Evolutionary conservation across 2,113 vertebrate species (phyloP).

Genomic region (Fregata magnificens): DNA sequence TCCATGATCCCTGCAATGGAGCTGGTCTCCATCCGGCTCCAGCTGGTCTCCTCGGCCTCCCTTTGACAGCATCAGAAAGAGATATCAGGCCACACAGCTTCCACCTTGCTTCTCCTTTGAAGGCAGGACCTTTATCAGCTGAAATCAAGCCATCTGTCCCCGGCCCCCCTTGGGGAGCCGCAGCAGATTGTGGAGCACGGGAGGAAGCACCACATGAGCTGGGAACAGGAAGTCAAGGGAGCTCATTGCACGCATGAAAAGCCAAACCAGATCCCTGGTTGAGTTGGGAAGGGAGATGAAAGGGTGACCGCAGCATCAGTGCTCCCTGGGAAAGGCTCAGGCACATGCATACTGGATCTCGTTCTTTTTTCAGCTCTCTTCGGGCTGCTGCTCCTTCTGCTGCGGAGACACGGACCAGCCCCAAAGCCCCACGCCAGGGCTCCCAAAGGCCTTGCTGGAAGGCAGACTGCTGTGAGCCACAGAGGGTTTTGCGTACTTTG

Average conservation of each 20-base stretch:
- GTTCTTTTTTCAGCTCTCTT: background rate
- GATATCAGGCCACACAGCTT: background rate
- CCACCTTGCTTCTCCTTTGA: background rate
- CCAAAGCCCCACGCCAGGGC: fast-evolving
- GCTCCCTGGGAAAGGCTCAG: background rate
- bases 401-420: fast-evolving
- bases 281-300: background rate
- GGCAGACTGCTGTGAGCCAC: background rate
- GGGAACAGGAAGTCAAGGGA: background rate
- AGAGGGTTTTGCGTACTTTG: background rate
- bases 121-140: conserved; percentile 6
- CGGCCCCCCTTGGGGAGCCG: fast-evolving
- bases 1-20: background rate
- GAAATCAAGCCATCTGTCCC: conserved; percentile 30
- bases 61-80: background rate
- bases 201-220: background rate
- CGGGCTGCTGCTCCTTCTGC: background rate
- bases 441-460: background rate
- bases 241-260: background rate
- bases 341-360: fast-evolving
- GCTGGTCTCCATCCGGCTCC: background rate
- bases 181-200: background rate
- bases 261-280: background rate
- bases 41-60: background rate
- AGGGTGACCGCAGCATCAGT: background rate